Base-by-base conservation (phyloP, 2,113 vertebrate species). In the Sander lucioperca region DNA sequence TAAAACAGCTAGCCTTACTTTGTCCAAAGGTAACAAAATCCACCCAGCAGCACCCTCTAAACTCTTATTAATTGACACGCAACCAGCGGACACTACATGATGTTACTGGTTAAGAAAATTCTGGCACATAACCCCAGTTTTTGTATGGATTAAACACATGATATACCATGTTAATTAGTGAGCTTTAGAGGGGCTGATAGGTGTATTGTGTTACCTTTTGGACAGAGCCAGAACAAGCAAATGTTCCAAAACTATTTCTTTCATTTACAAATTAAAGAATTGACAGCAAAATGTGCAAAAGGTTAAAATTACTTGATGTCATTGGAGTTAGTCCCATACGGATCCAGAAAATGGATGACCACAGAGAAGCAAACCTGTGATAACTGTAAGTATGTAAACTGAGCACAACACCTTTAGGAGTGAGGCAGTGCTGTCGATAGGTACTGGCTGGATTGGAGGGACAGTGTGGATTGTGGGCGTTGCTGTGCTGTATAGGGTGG, bases 401-500 rank as follows among this genome's bases (percentile, higher is more conserved):
- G 9, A 51, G 77, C 25, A 45, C 57, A 23, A 12, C 45, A 98
- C 97, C 96, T 97, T 96, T 63, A 94, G 89, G 1, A 91, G 71
- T 6, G 92, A 77, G 0, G 73, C 54, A 0, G 61, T 47, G 79
- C 92, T 90, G 89, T 95, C 91, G 0, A 91, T 92, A 47, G 90
- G 86, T 6, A 77, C 80, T 0, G 92, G 83, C 0, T 83, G 68
- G 0, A 92, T 84, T 8, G 90, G 87, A 3, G 88, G 12, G 6
- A 90, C 86, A 0, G 93, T 88, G 87, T 90, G 91, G 83, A 95
- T 84, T 18, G 94, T 91, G 59, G 93, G 91, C 0, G 94, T 79
- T 51, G 89, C 87, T 2, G 95, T 47, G 86, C 93, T 80, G 68
- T 96, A 96, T 88, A 97, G 94, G 36, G 91, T 87, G 83, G 96